Percentiles rank a stretch among this genome's conserved stretches.
Evolutionary conservation across 2,113 vertebrate genomes (phyloP).

Genomic region (Corythaixoides concolor): DNA sequence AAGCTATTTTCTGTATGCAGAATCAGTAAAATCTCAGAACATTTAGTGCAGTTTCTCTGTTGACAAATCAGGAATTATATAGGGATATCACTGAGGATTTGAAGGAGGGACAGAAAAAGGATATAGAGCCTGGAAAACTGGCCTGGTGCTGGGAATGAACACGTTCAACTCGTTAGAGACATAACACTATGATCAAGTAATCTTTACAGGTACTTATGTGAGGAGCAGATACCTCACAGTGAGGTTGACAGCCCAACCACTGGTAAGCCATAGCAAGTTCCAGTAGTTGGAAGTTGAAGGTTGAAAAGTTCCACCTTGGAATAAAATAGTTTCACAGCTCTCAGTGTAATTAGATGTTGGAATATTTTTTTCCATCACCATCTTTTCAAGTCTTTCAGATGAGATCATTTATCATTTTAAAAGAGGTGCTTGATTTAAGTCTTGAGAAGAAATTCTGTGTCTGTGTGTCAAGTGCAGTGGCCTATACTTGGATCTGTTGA

Average conservation of each 20-base stretch:
- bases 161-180: fast-evolving
- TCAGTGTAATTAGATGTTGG: background rate
- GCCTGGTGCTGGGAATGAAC: background rate
- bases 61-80: background rate
- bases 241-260: background rate
- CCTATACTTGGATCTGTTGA: background rate
- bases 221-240: background rate
- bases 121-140: background rate
- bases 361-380: background rate
- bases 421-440: background rate
- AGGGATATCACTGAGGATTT: background rate
- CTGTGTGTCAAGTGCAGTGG: background rate
- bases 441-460: background rate
- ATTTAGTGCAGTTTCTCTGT: background rate
- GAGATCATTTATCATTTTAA: background rate
- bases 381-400: background rate
- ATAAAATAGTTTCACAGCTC: background rate
- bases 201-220: background rate
- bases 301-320: background rate
- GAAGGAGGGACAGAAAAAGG: background rate
- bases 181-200: no score
- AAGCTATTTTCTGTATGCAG: background rate
- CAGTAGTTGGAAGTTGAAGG: background rate
- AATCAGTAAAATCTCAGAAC: background rate
- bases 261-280: background rate